Evolutionary conservation across 1,140 invertebrate genomes (phyloP).

Genomic region (Ganaspis sp.): DNA sequence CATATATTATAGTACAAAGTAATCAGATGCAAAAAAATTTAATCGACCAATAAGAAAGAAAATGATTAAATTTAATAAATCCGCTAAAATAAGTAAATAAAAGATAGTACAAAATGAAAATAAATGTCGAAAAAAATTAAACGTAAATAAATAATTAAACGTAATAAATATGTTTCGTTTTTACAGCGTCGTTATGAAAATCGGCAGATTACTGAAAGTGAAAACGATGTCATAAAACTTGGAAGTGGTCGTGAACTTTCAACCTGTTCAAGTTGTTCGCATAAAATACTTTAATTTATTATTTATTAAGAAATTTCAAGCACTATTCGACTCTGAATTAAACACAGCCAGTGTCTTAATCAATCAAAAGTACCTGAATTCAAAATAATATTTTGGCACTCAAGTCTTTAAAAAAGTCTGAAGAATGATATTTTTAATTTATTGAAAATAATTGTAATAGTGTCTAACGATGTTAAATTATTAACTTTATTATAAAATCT

Average conservation of each 20-base stretch:
- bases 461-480: no score
- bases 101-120: no score
- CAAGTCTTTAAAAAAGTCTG: neutral
- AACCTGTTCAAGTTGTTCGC: slow-evolving; percentile 64
- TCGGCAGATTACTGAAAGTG: slow-evolving; percentile 78
- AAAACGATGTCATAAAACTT: slow-evolving; percentile 79
- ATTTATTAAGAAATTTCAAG: slow-evolving; percentile 33
- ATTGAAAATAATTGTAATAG: slow-evolving; percentile 15
- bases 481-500: neutral
- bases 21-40: no score
- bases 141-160: slow-evolving; percentile 32
- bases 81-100: no score
- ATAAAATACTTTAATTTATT: slow-evolving; percentile 51
- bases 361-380: neutral
- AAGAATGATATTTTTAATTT: neutral
- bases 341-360: neutral
- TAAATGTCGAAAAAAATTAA: no score
- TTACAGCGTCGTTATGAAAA: slow-evolving; percentile 82
- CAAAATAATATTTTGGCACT: neutral
- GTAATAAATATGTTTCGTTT: slow-evolving; percentile 37
- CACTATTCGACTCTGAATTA: neutral
- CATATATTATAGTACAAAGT: no score
- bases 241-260: slow-evolving; percentile 70
- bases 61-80: no score
- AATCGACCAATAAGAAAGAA: no score